Conservation (phyloP, 2,797 vertebrate genomes). For the Sebastes taczanowskii region DNA sequence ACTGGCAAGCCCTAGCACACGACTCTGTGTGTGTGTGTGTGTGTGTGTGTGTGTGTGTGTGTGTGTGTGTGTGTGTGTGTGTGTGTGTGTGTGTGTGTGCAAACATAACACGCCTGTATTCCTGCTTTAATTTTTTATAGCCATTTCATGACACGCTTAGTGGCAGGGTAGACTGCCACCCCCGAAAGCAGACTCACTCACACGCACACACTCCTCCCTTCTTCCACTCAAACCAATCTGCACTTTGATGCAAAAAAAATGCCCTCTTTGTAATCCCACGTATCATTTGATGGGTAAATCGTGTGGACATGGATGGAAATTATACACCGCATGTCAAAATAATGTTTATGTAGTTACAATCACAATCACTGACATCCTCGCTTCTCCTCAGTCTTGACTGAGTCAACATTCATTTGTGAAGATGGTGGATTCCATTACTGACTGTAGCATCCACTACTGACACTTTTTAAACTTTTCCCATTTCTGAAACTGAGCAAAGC, state of each 20-base stretch:
- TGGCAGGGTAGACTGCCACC: constrained; percentile 59
- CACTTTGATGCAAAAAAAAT: constrained; percentile 49
- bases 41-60: no score
- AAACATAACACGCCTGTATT: constrained; percentile 46
- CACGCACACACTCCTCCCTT: constrained; percentile 44
- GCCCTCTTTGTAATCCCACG: constrained; percentile 29
- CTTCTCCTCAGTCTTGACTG: neutral
- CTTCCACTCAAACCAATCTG: constrained; percentile 39
- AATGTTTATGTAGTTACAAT: neutral
- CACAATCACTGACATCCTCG: neutral
- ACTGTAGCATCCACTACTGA: neutral
- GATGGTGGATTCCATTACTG: neutral
- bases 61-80: neutral
- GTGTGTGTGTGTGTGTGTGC: constrained; percentile 14
- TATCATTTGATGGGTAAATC: constrained; percentile 23
- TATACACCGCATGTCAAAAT: neutral
- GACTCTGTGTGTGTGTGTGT: neutral
- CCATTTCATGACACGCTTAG: constrained; percentile 67
- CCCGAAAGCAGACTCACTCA: constrained; percentile 34
- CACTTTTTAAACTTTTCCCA: neutral
- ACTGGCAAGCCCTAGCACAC: constrained; percentile 34
- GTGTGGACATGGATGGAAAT: constrained; percentile 34
- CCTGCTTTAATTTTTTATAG: constrained; percentile 74
- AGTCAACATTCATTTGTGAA: constrained; percentile 10
- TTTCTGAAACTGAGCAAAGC: neutral